These are phyloP conservation scores for Stictonetta naevosa DNA, from an alignment of 2,113 vertebrate genomes.

Conservation along the genomic window DNA sequence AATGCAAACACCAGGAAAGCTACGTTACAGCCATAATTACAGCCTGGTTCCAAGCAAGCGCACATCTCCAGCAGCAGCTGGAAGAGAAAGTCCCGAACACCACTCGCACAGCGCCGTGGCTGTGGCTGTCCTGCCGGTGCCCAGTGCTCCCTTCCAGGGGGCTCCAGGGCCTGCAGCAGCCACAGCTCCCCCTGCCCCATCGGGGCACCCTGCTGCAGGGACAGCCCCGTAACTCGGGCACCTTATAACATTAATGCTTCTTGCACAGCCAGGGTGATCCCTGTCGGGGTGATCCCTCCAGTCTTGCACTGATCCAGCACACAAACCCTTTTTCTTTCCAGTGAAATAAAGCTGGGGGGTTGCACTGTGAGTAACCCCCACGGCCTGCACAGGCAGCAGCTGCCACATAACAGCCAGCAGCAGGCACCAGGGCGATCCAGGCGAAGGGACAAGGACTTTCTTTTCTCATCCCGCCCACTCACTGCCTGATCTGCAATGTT, in stretches of 20 bases:
- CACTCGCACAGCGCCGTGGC: rapidly evolving
- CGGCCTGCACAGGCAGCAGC: not conserved
- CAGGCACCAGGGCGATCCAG: not conserved
- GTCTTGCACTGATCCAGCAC: not conserved
- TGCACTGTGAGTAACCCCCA: not conserved
- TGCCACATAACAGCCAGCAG: not conserved
- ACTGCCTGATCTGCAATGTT: rapidly evolving
- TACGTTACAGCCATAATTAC: not conserved
- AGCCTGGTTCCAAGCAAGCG: not conserved
- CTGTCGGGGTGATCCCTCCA: not conserved
- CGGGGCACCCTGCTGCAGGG: too few species aligned
- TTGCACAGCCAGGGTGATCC: not conserved
- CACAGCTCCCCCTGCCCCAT: not conserved
- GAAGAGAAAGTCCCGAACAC: not conserved
- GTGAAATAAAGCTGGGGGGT: not conserved
- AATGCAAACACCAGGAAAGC: conserved; percentile 16
- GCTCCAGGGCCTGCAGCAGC: not conserved
- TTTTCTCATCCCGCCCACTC: not conserved
- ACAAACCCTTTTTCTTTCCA: not conserved
- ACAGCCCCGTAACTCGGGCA: not conserved
- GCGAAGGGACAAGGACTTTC: not conserved
- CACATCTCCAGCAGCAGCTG: not conserved
- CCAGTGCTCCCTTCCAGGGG: not conserved
- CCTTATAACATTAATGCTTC: too few species aligned
- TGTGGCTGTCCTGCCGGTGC: not conserved